Base-by-base conservation (phyloP, 1,140 invertebrate genomes). In the Drosophila trapezifrons region DNA sequence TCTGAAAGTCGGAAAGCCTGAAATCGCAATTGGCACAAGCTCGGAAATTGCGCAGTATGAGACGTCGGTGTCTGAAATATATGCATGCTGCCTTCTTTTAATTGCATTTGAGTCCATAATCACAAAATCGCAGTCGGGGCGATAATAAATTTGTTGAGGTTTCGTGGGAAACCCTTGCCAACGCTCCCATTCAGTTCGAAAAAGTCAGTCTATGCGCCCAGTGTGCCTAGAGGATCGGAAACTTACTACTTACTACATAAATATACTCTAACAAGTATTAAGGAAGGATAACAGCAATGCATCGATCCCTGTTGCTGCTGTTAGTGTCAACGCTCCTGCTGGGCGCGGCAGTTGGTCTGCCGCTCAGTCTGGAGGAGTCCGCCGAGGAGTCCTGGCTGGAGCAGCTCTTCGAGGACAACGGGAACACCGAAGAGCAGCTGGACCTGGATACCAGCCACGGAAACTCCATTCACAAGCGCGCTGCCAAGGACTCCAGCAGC, bases 11-110 rank as follows among this genome's bases (percentile, higher is more conserved):
- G 22, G 60, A 27, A 42, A 29, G 56, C 25, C 65, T 71, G 32
- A 40, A 76, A 76, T 76, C 69, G 62, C 62, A 78, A 82, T 83
- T 83, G 77, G 75, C 74, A 78, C 65, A 55, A 71, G 25, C 42
- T 59, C 32, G 72, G 45, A 55, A 76, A 76, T 38, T 76, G 67
- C 74, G 52, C 51, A 67, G 71, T 74, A 29, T 52, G 32, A 25
- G 20, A 32, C 13, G 12, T 60, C 9, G 25, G 27, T 47, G 38
- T 45, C 29, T 47, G 12, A 27, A 56, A 56, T 25, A 42, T 42
- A 56, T 42, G 35, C 20, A 54, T 32, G 40, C 10, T 20, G 43
- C 40, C 7, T 15, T 17, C n/a, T 64, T 67, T 55, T 57, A 71
- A 70, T 71, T 71, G 69, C 25, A 57, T 56, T 57, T 40, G 20